Base-by-base conservation (phyloP, 2,797 vertebrate genomes). In the Anabacerthia variegaticeps region DNA sequence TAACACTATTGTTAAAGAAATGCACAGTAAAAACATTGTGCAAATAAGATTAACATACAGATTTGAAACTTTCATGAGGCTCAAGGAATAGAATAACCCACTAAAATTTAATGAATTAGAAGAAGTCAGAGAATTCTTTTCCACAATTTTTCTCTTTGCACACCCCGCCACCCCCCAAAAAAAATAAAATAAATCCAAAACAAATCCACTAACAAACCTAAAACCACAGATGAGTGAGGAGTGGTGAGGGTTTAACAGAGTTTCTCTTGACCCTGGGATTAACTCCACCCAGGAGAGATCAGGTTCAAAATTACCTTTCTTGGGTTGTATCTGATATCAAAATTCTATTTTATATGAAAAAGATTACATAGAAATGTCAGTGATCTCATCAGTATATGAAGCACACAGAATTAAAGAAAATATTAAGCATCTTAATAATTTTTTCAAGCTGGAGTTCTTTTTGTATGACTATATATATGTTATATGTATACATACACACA, bases 71-170 rank as follows among this genome's bases (percentile, higher is more conserved):
- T 85, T 28, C 44, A 39, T 26, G 26, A 56, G 10, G 39, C 8
- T 88, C 14, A 79, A 58, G 37, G 14, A 93, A 71, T 4, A 82
- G 41, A 73, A 93, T 15, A 81, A 61, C 6, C 22, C 15, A 32
- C 28, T 43, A 58, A 12, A 58, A 78, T 87, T 77, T 77, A 5
- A 83, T 3, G 11, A 19, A 37, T 74, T 79, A 66, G 19, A n/a
- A 68, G 46, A 88, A 92, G 12, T 30, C 48, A 85, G 36, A 78
- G 27, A 82, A 77, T 7, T 4, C 2, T 6, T 77, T 85, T 68
- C 20, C 5, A 37, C 3, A 7, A 39, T 51, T 2, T 5, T 10
- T 84, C 11, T 8, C 14, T 8, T 22, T 17, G 2, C 8, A 7
- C 8, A 13, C 34, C 9, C 43, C 8, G 8, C 43, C 43, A 20